These are phyloP conservation scores for Denticeps clupeoides DNA, from an alignment of 2,797 vertebrate genomes.

Conservation along the genomic window DNA sequence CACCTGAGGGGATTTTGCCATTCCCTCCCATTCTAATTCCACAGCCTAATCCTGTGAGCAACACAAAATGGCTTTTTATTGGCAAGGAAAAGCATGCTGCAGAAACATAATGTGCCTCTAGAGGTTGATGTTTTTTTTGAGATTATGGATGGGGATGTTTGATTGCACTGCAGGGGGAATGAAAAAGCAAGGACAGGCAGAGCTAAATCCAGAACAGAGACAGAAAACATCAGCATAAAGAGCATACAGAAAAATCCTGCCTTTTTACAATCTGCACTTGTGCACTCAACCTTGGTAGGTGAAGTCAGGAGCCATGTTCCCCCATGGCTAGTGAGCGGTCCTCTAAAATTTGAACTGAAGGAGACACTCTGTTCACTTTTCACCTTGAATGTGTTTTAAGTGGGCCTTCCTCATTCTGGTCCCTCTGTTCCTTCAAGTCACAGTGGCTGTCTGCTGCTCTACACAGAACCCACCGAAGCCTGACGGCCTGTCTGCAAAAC, in stretches of 20 bases:
- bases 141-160: slow-evolving; percentile 23
- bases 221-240: too few relatives aligned
- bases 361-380: slow-evolving; percentile 36
- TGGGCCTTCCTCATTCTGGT: slow-evolving; percentile 19
- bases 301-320: too few relatives aligned
- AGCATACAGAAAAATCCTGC: too few relatives aligned
- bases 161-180: slow-evolving; percentile 27
- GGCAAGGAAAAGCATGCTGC: slow-evolving; percentile 7
- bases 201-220: slow-evolving; percentile 1
- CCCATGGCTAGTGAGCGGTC: too few relatives aligned
- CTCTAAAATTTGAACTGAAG: too few relatives aligned
- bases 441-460: slow-evolving; percentile 27
- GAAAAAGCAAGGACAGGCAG: slow-evolving; percentile 14
- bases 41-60: slow-evolving; percentile 22
- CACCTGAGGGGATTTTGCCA: slow-evolving; percentile 26
- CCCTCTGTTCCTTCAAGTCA: slow-evolving; percentile 10
- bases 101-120: slow-evolving; percentile 8
- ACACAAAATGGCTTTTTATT: slow-evolving; percentile 23
- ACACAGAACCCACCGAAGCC: slow-evolving; percentile 20
- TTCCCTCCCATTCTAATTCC: slow-evolving; percentile 18
- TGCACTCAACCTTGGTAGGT: too few relatives aligned
- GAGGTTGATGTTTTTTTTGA: slow-evolving; percentile 26
- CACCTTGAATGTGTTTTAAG: slow-evolving; percentile 34
- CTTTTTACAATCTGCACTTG: not conserved
- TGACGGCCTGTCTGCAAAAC: slow-evolving; percentile 26